Evolutionary conservation across 2,113 vertebrate genomes (phyloP), one percentile per base, ranked within the genome.

Genomic region (Barbus barbus): DNA sequence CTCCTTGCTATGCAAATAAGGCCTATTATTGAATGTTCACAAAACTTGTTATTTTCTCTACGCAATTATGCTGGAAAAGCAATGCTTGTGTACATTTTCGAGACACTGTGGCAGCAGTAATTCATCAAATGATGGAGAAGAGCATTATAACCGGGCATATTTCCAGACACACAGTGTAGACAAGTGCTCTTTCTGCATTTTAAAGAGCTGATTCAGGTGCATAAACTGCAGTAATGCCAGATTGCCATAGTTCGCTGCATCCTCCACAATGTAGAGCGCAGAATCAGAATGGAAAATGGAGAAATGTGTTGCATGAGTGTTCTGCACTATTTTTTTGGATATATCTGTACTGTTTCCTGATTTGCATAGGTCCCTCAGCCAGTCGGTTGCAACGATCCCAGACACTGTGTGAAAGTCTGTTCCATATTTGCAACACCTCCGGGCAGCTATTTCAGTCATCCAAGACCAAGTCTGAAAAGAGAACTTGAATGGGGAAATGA

Each of bases 171-270:
- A 20, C 65, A 36, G n/a, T 46, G 33, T 41, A 13, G 11, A 72
- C 22, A 9, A 74, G 14, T 28, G 72, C 72, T 9, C 14, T 28
- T 28, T 74, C 24, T 48, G 72, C 41, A 74, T 9, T 48, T 18
- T 48, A 74, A 74, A 46, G 44, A 74, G 44, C 44, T 74, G 72
- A 74, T 74, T 74, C 72, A 74, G 44, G 7, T 51, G 44, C 72
- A 51, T 74, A 13, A 20, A 48, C 72, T 24, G 41, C 38, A 28
- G 38, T 18, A n/a, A 24, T 44, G 33, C 0, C 69, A n/a, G 22
- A 41, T 24, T 14, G 22, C 5, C 7, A 24, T 18, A 28, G 72
- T 26, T 16, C 26, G 13, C 41, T 16, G 41, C 13, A 26, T 14
- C 5, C n/a, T 13, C 71, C 41, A 24, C 22, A 8, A 24, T 24